Evolutionary conservation across 1,140 invertebrate genomes (phyloP), one percentile per base, ranked within the genome.

Genomic region (Catajapyx aquilonaris): DNA sequence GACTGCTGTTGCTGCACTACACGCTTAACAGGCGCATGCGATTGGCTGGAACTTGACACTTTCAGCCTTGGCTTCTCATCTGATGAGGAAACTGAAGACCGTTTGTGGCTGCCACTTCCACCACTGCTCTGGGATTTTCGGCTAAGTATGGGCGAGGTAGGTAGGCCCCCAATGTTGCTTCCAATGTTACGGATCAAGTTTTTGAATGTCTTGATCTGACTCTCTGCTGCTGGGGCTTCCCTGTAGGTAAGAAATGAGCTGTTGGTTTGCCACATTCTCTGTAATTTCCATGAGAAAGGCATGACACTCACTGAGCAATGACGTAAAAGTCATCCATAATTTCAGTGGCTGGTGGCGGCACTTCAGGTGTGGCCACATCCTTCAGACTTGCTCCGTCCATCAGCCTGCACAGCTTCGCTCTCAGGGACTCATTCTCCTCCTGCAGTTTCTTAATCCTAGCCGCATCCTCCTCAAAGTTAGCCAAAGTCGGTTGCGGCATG

Each of bases 281-380:
- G 7, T 15, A 38, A 4, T 13, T 15, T 28, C 34, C 30, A 35
- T 20, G 7, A 11, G 11, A 11, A 2, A 44, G 18, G 44, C 49
- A 25, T 49, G 56, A 39, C 57, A 67, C 64, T 55, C 74, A 84
- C 52, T 83, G 73, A 20, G 84, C 81, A 47, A 88, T 84, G 18
- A 81, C 80, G 52, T 81, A 87, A 61, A 91, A 91, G 53, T 91
- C 86, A 59, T 91, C 86, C 50, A 88, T 77, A 10, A 90, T 59
- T 34, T 83, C 81, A 10, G 68, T 49, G 3, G 81, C 71, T 15
- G 48, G 41, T 4, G 76, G 67, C 35, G 69, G 66, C 11, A 67
- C 65, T 34, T 68, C 59, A 40, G 66, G 66, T 20, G 68, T 61
- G 50, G 63, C 62, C 5, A 68, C 61, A 41, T 69, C 68, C 18